Evolutionary conservation across 2,888 invertebrate species (phyloP).

Genomic region (Vannuccia rotundouncinata): DNA sequence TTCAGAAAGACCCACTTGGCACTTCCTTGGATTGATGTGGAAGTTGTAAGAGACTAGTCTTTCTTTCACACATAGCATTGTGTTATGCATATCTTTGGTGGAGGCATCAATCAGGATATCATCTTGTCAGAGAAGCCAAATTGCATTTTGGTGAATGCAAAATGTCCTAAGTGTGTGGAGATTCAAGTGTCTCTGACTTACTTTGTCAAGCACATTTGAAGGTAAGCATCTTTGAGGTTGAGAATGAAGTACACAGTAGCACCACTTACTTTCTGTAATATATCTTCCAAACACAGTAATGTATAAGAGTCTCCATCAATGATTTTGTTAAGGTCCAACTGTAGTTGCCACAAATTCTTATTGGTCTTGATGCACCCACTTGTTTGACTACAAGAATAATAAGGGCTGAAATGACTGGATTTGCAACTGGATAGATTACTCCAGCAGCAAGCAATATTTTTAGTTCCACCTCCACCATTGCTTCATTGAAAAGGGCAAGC

Average conservation of each 20-base stretch:
- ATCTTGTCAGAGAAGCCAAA: constrained; percentile 39
- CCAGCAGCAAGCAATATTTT: neutral
- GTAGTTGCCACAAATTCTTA: constrained; percentile 32
- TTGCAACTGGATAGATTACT: constrained; percentile 24
- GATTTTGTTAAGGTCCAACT: constrained; percentile 17
- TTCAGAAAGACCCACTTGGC: neutral
- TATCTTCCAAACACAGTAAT: constrained; percentile 27
- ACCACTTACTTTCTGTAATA: constrained; percentile 17
- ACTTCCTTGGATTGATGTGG: constrained; percentile 29
- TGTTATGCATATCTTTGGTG: constrained; percentile 27
- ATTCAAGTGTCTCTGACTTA: constrained; percentile 34
- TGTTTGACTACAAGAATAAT: constrained; percentile 32
- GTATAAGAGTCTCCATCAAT: constrained; percentile 14
- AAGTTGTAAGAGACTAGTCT: constrained; percentile 1
- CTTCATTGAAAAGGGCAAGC: constrained; percentile 30
- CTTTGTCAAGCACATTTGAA: constrained; percentile 21
- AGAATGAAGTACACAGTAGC: constrained; percentile 30
- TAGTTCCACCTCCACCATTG: constrained; percentile 22
- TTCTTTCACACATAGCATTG: constrained; percentile 34
- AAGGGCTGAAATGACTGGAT: constrained; percentile 32
- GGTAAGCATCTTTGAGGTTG: constrained; percentile 31
- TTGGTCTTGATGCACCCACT: constrained; percentile 11
- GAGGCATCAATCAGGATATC: constrained; percentile 31
- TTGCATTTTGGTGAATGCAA: constrained; percentile 36
- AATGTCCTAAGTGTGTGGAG: constrained; percentile 34